Conservation (phyloP, 1,140 invertebrate genomes). For the Andricus grossulariae region DNA sequence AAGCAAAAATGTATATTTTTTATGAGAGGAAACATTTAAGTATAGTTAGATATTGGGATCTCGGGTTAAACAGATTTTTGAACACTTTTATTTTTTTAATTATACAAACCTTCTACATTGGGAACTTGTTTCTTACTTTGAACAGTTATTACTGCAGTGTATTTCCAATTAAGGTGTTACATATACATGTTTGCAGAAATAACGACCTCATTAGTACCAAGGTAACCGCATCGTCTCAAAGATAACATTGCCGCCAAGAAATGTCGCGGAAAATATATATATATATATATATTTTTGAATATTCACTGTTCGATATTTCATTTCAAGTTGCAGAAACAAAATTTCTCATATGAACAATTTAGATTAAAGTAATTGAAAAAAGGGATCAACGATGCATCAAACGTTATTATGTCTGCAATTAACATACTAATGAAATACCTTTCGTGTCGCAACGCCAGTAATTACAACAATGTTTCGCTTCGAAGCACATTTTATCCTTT, state of each 20-base stretch:
- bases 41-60: no score
- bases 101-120: background rate
- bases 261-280: constrained; percentile 9
- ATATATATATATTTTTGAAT: background rate
- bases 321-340: background rate
- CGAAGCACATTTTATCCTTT: background rate
- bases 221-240: constrained; percentile 41
- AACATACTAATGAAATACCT: constrained; percentile 24
- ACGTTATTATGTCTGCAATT: background rate
- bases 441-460: constrained; percentile 21
- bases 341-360: background rate
- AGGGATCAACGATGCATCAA: constrained; percentile 17
- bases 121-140: constrained; percentile 20
- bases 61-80: background rate
- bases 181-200: constrained; percentile 36
- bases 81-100: background rate
- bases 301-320: background rate
- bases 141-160: constrained; percentile 2
- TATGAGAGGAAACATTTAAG: no score
- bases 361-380: constrained; percentile 23
- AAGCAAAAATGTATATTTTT: no score
- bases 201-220: constrained; percentile 63
- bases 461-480: constrained; percentile 19
- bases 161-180: constrained; percentile 21
- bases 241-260: constrained; percentile 28